Percentiles rank a stretch among this genome's conserved stretches.
Evolutionary conservation across 2,113 vertebrate species (phyloP).

Genomic region (Engystomops pustulosus): DNA sequence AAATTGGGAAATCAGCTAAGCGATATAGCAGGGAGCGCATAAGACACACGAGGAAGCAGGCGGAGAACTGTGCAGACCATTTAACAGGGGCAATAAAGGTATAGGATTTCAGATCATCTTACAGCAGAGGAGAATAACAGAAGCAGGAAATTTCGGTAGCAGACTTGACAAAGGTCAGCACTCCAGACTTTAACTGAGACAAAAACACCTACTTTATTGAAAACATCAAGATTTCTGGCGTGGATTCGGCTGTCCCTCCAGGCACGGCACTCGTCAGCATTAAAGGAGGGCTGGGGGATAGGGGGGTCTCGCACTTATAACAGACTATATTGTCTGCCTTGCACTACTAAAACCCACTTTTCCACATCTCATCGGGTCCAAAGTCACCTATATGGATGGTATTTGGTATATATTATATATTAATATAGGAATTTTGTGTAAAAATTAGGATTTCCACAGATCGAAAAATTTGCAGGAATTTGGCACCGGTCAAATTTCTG

Average conservation of each 20-base stretch:
- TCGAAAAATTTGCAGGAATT: no score
- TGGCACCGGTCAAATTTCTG: no score
- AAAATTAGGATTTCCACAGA: no score
- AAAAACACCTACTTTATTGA: slow-evolving; percentile 71
- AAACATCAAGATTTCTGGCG: slow-evolving; percentile 71
- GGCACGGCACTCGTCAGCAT: slow-evolving; percentile 68
- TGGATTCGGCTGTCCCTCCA: slow-evolving; percentile 65
- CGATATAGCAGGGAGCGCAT: slow-evolving; percentile 67
- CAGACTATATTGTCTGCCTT: slow-evolving; percentile 76
- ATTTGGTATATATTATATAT: no score
- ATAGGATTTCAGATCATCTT: slow-evolving; percentile 81
- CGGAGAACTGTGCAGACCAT: slow-evolving; percentile 73
- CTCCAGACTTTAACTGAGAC: slow-evolving; percentile 73
- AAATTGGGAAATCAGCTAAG: slow-evolving; percentile 61
- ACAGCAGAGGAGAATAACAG: slow-evolving; percentile 76
- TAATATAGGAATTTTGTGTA: no score
- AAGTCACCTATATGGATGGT: no score
- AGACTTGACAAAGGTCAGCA: slow-evolving; percentile 74
- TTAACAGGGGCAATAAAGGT: slow-evolving; percentile 83
- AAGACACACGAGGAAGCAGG: slow-evolving; percentile 68
- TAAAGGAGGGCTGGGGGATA: slow-evolving; percentile 47
- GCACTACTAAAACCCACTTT: slow-evolving; percentile 62
- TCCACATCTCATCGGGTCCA: no score
- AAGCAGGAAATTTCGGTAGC: slow-evolving; percentile 81
- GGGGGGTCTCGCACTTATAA: slow-evolving; percentile 59